phyloP scores from a whole-genome alignment of 2,113 vertebrate genomes.

The Haplochromis burtoni region DNA sequence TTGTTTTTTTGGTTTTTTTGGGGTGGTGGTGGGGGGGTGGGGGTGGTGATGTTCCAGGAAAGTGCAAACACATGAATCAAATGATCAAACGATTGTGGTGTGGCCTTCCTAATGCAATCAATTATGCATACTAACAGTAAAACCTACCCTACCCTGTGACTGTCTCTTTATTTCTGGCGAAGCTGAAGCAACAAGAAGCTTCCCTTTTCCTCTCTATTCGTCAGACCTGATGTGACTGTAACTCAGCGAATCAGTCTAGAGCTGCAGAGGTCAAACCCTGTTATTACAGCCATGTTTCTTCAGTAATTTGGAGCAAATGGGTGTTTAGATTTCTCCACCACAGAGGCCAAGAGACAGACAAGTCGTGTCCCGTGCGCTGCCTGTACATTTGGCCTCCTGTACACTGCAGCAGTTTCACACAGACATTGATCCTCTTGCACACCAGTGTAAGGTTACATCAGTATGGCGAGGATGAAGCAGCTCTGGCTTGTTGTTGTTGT shows the following conservation, averaged over 20 bases:
- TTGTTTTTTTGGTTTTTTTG: background rate
- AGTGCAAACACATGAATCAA: background rate
- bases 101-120: background rate
- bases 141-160: background rate
- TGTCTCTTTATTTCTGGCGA: background rate
- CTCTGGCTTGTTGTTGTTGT: background rate
- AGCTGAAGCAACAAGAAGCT: background rate
- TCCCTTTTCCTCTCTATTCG: background rate
- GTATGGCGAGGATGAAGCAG: slow-evolving; percentile 22
- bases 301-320: background rate
- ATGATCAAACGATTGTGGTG: background rate
- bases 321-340: background rate
- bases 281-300: background rate
- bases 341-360: background rate
- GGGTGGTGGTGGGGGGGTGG: rapidly evolving
- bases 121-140: background rate
- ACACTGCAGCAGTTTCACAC: slow-evolving; percentile 42
- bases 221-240: background rate
- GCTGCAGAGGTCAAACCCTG: background rate
- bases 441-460: slow-evolving; percentile 43
- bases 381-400: background rate
- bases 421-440: slow-evolving; percentile 39
- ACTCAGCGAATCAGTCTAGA: background rate
- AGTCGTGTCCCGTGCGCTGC: background rate
- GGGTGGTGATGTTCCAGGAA: background rate